Base-by-base conservation (phyloP, 2,888 invertebrate species). In the Deilephila elpenor region DNA sequence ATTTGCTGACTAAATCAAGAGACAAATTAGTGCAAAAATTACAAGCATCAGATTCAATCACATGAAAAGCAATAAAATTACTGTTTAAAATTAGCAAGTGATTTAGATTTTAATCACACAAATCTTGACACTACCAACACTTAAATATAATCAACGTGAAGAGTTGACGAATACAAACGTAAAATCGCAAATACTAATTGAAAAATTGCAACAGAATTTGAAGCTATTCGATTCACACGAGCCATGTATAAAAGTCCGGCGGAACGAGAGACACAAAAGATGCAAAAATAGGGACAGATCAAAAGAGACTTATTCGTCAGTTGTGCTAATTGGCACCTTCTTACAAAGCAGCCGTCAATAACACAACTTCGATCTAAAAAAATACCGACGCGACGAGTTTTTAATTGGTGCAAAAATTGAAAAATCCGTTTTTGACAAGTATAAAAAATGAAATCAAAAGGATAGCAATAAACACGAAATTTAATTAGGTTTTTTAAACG, bases 301-400 rank as follows among this genome's bases (percentile, higher is more conserved):
- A 67, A 67, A 67, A 67, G 44, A 67, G 67, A 67, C 44, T 29
- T 62, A 72, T 72, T 29, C 62, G 62, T 56, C 62, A 51, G 44
- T 32, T 72, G 72, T 72, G 61, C 72, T 72, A 72, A 62, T 72
- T 72, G 72, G 72, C 72, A 64, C 61, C 67, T 44, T 67, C 67
- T 67, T 67, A 67, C 51, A 67, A 67, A 51, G 67, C 67, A 67
- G 51, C 44, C 51, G 51, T 67, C 67, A 44, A 67, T 67, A 67
- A 51, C 44, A 51, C 51, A 5, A 51, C 44, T 67, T 25, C 6
- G 51, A 67, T 51, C 67, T 25, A 44, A 51, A 67, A 44, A 67
- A 67, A 44, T n/a, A 44, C 17, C 20, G 67, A 67, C 25, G 51
- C 67, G 25, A 51, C 51, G 67, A 51, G 17, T 14, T 67, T 67